Conservation (phyloP, 2,888 invertebrate genomes). For the Cephus pygmeus region DNA sequence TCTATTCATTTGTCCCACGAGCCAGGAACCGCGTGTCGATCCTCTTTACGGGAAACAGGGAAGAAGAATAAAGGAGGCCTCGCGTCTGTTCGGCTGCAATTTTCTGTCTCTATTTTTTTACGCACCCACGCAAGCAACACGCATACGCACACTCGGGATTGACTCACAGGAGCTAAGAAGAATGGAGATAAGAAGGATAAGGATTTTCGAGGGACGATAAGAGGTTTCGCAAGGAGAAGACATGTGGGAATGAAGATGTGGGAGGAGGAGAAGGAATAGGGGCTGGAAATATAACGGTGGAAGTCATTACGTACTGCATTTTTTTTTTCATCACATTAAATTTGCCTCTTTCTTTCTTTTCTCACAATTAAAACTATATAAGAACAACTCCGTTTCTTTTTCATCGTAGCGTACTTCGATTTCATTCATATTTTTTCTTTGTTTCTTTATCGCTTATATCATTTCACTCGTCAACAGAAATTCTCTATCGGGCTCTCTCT, state of each 20-base stretch:
- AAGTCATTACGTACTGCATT: slow-evolving; percentile 37
- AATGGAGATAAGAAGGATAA: neutral
- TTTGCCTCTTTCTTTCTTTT: slow-evolving; percentile 27
- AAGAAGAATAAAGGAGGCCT: slow-evolving; percentile 42
- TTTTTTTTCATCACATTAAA: slow-evolving; percentile 44
- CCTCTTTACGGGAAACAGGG: slow-evolving; percentile 17
- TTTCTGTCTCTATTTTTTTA: neutral
- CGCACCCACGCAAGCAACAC: neutral
- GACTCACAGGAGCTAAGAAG: neutral
- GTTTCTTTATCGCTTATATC: neutral
- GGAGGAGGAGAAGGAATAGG: neutral
- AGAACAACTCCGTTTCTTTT: slow-evolving; percentile 50
- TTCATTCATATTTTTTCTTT: slow-evolving; percentile 12
- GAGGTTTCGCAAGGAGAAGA: neutral
- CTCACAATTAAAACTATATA: slow-evolving; percentile 56
- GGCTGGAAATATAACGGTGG: slow-evolving; percentile 31
- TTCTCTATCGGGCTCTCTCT: slow-evolving; percentile 15
- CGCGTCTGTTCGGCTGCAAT: slow-evolving; percentile 40
- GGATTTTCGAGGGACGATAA: neutral
- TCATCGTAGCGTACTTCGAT: slow-evolving; percentile 41
- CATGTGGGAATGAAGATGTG: neutral
- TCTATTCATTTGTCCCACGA: slow-evolving; percentile 32
- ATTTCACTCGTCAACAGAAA: slow-evolving; percentile 9
- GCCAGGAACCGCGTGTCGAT: slow-evolving; percentile 28
- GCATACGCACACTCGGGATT: neutral